Evolutionary conservation across 2,797 vertebrate species (phyloP), one percentile per base, ranked within the genome.

Genomic region (Lagodon rhomboides): DNA sequence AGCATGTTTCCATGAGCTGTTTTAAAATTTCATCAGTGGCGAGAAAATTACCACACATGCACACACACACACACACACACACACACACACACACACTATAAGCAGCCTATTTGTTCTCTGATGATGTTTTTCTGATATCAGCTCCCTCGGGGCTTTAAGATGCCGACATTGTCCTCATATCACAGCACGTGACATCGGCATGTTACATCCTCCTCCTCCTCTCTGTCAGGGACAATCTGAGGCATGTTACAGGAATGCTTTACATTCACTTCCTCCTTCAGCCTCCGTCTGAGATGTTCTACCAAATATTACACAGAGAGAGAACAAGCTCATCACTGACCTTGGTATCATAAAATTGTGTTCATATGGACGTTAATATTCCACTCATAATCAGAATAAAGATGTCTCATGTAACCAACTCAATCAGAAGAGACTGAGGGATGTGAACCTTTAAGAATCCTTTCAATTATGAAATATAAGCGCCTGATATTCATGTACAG

Each of bases 21-120:
- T 80, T 84, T 80, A 73, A 68, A 77, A 80, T 82, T 82, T 79
- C 27, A 68, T 68, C 51, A 75, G 12, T 15, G 41, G 12, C 54
- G 73, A 30, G 25, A 23, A 88, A 85, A 87, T 82, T 22, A 73
- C 60, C 27, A 20, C 43, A 18, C 30, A 44, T 49, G n/a, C 38
- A 12, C 22, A 23, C 56, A 56, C 71, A 46, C 27, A 73, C 62
- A 54, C 50, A 74, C 50, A 59, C 73, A 44, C 16, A 16, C 68
- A 60, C 54, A 47, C 58, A 62, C 44, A 49, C 43, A 34, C 25
- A 59, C 44, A 20, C n/a, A 16, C 41, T 43, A 20, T 12, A 64
- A 65, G 9, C 59, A 73, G 58, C 61, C 38, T 10, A 59, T 76
- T 75, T 71, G 65, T 73, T 78, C 55, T 79, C 9, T 64, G 66